Conservation (phyloP, 2,797 vertebrate genomes). For the Myiotriccus ornatus region DNA sequence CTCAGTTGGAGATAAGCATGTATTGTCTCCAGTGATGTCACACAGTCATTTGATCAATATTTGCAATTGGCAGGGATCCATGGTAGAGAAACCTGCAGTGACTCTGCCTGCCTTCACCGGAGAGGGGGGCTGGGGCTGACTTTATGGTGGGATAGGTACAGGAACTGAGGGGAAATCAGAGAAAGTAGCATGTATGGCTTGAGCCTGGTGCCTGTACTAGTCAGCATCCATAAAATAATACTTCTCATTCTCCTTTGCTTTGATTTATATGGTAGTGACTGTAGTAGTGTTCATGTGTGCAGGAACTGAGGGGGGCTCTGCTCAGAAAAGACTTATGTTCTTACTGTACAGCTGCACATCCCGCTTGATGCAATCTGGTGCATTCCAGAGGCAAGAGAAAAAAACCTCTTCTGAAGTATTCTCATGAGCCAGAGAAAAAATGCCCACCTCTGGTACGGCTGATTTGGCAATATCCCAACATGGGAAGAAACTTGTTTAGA, state of each 20-base stretch:
- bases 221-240: background rate
- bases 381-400: background rate
- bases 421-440: background rate
- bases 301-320: background rate
- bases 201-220: background rate
- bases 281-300: background rate
- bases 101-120: background rate
- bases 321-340: background rate
- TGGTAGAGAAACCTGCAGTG: constrained; percentile 12
- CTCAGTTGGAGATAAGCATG: constrained; percentile 19
- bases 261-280: background rate
- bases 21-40: constrained; percentile 23
- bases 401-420: background rate
- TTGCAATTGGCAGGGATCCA: constrained; percentile 37
- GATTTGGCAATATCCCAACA: constrained; percentile 16
- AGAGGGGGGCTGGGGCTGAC: background rate
- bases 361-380: constrained; percentile 43
- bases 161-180: background rate
- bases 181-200: background rate
- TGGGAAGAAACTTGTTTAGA: constrained; percentile 22
- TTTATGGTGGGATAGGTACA: background rate
- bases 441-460: background rate
- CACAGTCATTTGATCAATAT: constrained; percentile 33
- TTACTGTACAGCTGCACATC: background rate
- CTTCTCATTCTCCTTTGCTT: background rate